Evolutionary conservation across 1,140 invertebrate genomes (phyloP).

Genomic region (Drosophila simulans): DNA sequence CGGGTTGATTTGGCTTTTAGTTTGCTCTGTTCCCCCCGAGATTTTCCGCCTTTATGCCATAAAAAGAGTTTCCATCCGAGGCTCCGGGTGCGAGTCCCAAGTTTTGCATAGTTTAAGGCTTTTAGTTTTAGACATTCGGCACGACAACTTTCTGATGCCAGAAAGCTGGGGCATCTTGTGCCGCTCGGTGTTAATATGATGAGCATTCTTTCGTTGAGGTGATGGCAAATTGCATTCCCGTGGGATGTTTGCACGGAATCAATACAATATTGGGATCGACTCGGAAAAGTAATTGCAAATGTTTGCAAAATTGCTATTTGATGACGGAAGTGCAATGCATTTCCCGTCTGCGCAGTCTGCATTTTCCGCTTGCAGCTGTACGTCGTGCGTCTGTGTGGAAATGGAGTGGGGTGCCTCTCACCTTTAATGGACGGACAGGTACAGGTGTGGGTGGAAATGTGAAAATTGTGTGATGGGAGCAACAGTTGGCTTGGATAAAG

Average conservation of each 20-base stretch:
- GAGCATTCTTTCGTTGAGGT: constrained; percentile 28
- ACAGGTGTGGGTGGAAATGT: constrained; percentile 3
- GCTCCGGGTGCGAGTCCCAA: constrained; percentile 21
- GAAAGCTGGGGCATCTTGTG: constrained; percentile 31
- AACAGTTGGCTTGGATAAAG: constrained; percentile 27
- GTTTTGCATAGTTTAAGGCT: constrained; percentile 69
- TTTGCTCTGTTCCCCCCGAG: constrained; percentile 44
- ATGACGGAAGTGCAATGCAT: constrained; percentile 59
- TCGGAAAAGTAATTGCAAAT: constrained; percentile 54
- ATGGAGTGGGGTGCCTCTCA: constrained; percentile 4
- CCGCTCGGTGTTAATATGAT: constrained; percentile 52
- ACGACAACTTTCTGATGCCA: constrained; percentile 41
- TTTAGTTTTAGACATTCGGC: constrained; percentile 68
- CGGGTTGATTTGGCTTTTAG: constrained; percentile 52
- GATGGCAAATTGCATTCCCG: constrained; percentile 52
- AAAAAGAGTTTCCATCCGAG: constrained; percentile 17
- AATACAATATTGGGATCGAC: constrained; percentile 53
- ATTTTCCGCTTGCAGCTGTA: constrained; percentile 19
- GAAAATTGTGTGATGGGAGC: neutral
- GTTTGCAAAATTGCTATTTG: constrained; percentile 63
- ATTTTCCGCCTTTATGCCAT: constrained; percentile 49
- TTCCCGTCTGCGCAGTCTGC: constrained; percentile 46
- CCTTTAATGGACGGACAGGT: constrained; percentile 18
- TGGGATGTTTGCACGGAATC: constrained; percentile 55
- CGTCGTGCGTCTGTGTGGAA: neutral